Evolutionary conservation across 2,113 vertebrate genomes (phyloP), one percentile per base, ranked within the genome.

Genomic region (Columbina picui): DNA sequence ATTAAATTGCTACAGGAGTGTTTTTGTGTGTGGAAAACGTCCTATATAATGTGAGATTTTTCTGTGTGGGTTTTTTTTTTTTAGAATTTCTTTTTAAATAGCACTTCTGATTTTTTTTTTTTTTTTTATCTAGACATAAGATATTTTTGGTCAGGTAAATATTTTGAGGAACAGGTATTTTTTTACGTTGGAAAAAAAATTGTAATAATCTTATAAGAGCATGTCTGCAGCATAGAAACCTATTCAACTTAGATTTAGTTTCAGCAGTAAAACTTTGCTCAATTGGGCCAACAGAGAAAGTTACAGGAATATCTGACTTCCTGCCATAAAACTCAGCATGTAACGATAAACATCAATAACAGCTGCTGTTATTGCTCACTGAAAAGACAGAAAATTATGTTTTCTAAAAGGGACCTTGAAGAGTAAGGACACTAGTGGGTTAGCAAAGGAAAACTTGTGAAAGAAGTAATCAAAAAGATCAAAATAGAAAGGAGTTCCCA

Each of bases 201-300:
- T 2, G 2, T 68, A 59, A 5, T 32, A 84, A 77, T 14, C 7
- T 47, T 65, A 26, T 13, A 41, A 69, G 22, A 71, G 5, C 16
- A 71, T 77, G 90, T 83, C 55, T 90, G 34, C 11, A 30, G 25
- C 83, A 52, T 19, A 79, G 38, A 67, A 81, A 45, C 41, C 10
- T 81, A 45, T 83, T 85, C 79, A 65, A 43, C 43, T 71, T 75
- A 60, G 63, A 53, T 55, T 61, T 45, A 77, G 15, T 34, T 90
- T 82, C 61, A 84, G 30, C 59, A 80, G 50, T 84, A 93, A 94
- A 96, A 82, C 73, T 91, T 95, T 60, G 5, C 17, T 93, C 76
- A 92, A 1, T 45, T 84, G 76, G 41, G 7, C 53, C 52, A 77
- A 76, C 50, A 74, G 70, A 80, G 70, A 89, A 93, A 90, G 55